Percentiles rank a stretch among this genome's conserved stretches.
Conservation (phyloP, 2,888 invertebrate genomes). For the Hirudinaria manillensis region DNA sequence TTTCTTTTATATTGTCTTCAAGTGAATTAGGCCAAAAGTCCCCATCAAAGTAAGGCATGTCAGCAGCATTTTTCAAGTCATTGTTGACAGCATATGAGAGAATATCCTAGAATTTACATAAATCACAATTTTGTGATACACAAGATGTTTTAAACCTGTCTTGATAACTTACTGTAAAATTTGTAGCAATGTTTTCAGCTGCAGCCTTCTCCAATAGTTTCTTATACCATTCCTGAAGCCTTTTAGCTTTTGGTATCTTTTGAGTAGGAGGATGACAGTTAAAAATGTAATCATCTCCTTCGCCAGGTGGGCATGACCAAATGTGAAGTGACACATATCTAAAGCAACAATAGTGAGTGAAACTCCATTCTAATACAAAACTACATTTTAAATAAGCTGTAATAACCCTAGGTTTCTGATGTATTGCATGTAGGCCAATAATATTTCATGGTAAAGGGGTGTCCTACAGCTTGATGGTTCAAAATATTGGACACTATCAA, state of each 20-base stretch:
- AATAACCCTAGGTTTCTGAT: slow-evolving; percentile 81
- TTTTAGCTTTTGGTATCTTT: slow-evolving; percentile 97
- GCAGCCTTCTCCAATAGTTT: slow-evolving; percentile 97
- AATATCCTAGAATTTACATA: slow-evolving; percentile 49
- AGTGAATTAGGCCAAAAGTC: slow-evolving; percentile 99
- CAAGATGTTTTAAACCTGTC: background rate
- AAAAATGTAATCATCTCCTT: slow-evolving; percentile 99
- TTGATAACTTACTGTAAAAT: slow-evolving; percentile 71
- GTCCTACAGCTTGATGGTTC: slow-evolving; percentile 91
- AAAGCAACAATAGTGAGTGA: background rate
- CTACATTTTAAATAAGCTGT: background rate
- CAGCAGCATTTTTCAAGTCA: slow-evolving; percentile 64
- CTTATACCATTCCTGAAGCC: slow-evolving; percentile 99
- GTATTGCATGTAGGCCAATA: slow-evolving; percentile 95
- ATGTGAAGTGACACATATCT: slow-evolving; percentile 98
- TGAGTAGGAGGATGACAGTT: slow-evolving; percentile 99
- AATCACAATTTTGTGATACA: no score
- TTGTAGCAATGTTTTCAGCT: slow-evolving; percentile 91
- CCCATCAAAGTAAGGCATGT: slow-evolving; percentile 59
- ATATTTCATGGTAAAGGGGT: slow-evolving; percentile 96
- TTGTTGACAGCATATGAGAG: slow-evolving; percentile 98
- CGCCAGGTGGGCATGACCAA: slow-evolving; percentile 99
- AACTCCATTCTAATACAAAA: background rate
- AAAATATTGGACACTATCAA: slow-evolving; percentile 99
- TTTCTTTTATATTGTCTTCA: slow-evolving; percentile 64